Evolutionary conservation across 2,888 invertebrate genomes (phyloP), one percentile per base, ranked within the genome.

Genomic region (Oscheius myriophilus): DNA sequence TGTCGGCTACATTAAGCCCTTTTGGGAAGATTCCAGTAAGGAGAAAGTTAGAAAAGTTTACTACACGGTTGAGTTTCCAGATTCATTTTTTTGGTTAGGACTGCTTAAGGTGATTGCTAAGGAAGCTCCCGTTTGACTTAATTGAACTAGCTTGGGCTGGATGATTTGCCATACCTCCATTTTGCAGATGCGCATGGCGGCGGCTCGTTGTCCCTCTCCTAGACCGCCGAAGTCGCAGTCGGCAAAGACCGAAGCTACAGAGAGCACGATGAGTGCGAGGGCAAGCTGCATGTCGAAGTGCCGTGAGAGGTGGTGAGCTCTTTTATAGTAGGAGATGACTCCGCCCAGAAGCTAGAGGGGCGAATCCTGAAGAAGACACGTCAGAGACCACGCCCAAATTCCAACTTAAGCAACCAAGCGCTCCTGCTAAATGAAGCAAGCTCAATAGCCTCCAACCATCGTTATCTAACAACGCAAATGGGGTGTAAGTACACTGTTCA

Each of bases 181-280:
- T 9, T 62, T 64, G 49, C 79, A 79, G 42, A 79, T n/a, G 7
- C 73, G 73, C 25, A 72, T 42, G n/a, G 66, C 76, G 46, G 70
- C 66, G 11, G 69, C 69, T 33, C 71, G 72, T 21, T 70, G 66
- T 3, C 49, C 46, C 18, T 76, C 76, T 18, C 45, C 41, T 1
- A 70, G 43, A 25, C 63, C 45, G 11, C 74, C 66, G 33, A 75
- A 52, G 46, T 78, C 75, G 57, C 78, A 78, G 18, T 71, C 67
- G 26, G 73, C 73, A 39, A 62, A 46, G 54, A 67, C 72, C 16
- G 61, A 61, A 11, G 61, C 61, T 46, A 61, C 49, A 21, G 49
- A 49, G 49, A 61, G 61, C 61, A 61, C 61, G 39, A 49, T 61
- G n/a, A 61, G 49, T n/a, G 49, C 61, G 46, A 61, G 61, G 49